A percentile compares a stretch with the other conserved stretches of the same genome.
Evolutionary conservation across 2,888 invertebrate genomes (phyloP).

Genomic region (Hololepta plana): DNA sequence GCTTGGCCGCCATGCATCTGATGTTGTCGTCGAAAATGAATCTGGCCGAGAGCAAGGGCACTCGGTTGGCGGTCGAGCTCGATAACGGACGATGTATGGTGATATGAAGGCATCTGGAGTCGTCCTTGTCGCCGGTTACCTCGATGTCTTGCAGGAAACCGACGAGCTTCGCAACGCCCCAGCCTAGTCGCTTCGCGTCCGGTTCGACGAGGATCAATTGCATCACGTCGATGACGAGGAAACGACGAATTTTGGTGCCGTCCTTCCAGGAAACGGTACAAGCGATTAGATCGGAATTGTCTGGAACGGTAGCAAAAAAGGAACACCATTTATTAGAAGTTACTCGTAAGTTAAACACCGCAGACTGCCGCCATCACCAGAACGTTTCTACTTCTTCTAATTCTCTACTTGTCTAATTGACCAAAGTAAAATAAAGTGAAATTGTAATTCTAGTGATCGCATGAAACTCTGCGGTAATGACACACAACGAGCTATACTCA

Average conservation of each 20-base stretch:
- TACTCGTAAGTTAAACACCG: slow-evolving; percentile 11
- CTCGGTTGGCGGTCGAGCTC: slow-evolving; percentile 43
- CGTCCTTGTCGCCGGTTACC: slow-evolving; percentile 89
- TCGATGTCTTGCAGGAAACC: slow-evolving; percentile 93
- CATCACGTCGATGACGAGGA: slow-evolving; percentile 86
- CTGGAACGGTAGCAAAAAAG: no score
- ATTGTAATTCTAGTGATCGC: slow-evolving; percentile 18
- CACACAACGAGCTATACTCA: slow-evolving; percentile 53
- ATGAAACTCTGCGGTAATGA: slow-evolving; percentile 20
- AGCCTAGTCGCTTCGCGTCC: slow-evolving; percentile 82
- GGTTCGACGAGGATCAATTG: slow-evolving; percentile 97
- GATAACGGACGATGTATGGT: slow-evolving; percentile 71
- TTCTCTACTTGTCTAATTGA: slow-evolving; percentile 4
- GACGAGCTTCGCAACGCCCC: slow-evolving; percentile 94
- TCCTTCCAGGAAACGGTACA: slow-evolving; percentile 88
- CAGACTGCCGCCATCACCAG: slow-evolving; percentile 17
- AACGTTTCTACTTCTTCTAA: no score
- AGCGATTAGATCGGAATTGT: slow-evolving; percentile 93
- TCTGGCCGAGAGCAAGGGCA: slow-evolving; percentile 72
- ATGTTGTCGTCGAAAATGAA: slow-evolving; percentile 99
- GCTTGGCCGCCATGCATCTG: slow-evolving; percentile 97
- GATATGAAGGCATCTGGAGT: slow-evolving; percentile 86
- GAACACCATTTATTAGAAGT: no score
- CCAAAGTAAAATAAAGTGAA: slow-evolving; percentile 6
- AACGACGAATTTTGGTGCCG: slow-evolving; percentile 74